Base-by-base conservation (phyloP, 2,113 vertebrate genomes). In the Diadophis punctatus region DNA sequence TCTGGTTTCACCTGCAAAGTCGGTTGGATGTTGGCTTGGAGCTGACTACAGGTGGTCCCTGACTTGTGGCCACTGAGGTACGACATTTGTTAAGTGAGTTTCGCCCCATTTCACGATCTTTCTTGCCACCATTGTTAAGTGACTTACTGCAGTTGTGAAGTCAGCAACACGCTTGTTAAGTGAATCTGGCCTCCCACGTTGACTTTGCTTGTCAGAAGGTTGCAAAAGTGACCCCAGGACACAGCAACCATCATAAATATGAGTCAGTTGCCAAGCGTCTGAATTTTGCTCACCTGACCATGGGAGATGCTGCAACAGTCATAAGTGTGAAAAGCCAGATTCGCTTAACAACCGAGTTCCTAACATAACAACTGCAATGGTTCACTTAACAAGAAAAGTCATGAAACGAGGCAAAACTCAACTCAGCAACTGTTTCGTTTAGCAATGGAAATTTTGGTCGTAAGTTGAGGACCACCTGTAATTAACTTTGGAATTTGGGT, bases 401-500 rank as follows among this genome's bases (percentile, higher is more conserved):
- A 60, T 2, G 0, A 60, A 60, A 60, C 0, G 8, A 0, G 2
- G 23, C 8, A 9, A 58, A 58, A 58, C 25, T 11, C 3, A 5
- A 27, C 8, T 25, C 25, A 10, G 58, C 25, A 1, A 58, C 23
- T 9, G 30, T 68, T 68, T 68, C 60, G 12, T 27, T n/a, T 14
- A n/a, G 60, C 4, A n/a, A n/a, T 0, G 30, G 60, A n/a, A n/a
- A 68, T n/a, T 68, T n/a, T n/a, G 30, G 60, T n/a, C 1, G 0
- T 68, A 68, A 5, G 4, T 68, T n/a, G 88, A 27, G 39, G 87
- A 80, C 49, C n/a, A 49, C 68, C 25, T 89, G 91, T 30, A 89
- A 91, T 87, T 86, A 85, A 92, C 87, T 93, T 88, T 43, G 25
- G 25, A 34, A 10, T 80, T 56, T 55, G 6, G n/a, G 94, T 46